Conservation (phyloP, 2,888 invertebrate genomes). For the Orthosia gothica region DNA sequence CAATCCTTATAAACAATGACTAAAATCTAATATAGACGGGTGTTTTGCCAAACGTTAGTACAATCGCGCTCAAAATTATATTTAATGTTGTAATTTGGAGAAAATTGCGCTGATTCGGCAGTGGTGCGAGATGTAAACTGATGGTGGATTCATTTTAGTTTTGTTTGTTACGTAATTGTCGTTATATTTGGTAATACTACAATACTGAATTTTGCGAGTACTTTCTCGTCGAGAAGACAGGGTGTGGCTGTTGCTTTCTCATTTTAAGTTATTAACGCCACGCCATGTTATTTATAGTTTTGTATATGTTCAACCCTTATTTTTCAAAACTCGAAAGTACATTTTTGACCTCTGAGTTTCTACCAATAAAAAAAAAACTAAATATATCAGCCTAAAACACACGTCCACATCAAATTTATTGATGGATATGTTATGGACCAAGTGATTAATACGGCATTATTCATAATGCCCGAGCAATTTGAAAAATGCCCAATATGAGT, state of each 20-base stretch:
- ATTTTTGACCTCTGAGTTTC: not conserved
- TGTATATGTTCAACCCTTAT: not conserved
- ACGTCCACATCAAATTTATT: too few species aligned
- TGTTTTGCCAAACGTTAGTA: constrained; percentile 56
- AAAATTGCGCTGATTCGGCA: constrained; percentile 60
- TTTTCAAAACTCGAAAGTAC: not conserved
- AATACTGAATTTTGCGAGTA: not conserved
- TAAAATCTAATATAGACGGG: constrained; percentile 65
- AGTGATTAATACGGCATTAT: too few species aligned
- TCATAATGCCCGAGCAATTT: too few species aligned
- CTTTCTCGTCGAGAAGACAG: not conserved
- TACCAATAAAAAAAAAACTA: not conserved
- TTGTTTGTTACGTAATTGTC: constrained; percentile 16
- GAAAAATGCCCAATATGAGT: too few species aligned
- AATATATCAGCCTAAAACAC: not conserved
- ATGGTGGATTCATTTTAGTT: constrained; percentile 24
- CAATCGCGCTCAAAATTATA: constrained; percentile 63
- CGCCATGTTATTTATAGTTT: not conserved
- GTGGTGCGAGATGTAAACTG: constrained; percentile 33
- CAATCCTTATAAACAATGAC: constrained; percentile 66
- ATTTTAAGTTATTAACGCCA: not conserved
- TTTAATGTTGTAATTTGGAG: constrained; percentile 65
- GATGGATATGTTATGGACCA: too few species aligned
- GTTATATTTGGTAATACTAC: not conserved
- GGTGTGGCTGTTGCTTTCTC: too few species aligned